These are phyloP conservation scores for Bothrops jararaca DNA, from an alignment of 2,113 vertebrate species.

Conservation along the genomic window DNA sequence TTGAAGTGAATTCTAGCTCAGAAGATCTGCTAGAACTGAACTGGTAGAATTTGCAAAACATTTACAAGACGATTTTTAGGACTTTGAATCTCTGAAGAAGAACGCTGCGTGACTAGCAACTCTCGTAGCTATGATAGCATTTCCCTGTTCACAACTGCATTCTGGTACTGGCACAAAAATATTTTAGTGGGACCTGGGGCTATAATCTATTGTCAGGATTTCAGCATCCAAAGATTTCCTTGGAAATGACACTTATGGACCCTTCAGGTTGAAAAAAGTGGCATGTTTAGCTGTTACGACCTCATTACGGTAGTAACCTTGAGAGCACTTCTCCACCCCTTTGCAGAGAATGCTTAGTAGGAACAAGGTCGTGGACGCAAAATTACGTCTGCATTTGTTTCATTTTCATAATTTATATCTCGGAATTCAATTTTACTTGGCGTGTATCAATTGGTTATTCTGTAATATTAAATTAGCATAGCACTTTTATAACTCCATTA, in stretches of 20 bases:
- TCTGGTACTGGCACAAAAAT: not conserved
- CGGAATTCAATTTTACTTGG: not conserved
- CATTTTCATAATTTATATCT: not conserved
- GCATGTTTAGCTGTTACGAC: not conserved
- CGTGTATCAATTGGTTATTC: not conserved
- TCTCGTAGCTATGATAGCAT: not conserved
- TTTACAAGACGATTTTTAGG: not conserved
- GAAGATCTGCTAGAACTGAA: not conserved
- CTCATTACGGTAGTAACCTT: not conserved
- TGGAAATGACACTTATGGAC: not conserved
- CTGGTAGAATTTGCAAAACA: not conserved
- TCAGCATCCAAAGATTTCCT: not conserved
- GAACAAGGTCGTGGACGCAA: not conserved
- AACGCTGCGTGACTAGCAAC: not conserved
- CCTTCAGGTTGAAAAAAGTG: not conserved
- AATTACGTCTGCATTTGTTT: not conserved
- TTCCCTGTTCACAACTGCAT: not conserved
- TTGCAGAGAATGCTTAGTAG: not conserved
- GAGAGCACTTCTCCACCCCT: not conserved
- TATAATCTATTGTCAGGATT: not conserved
- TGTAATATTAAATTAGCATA: not conserved
- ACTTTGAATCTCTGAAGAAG: not conserved
- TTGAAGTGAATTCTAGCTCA: not conserved
- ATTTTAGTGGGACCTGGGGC: not conserved
- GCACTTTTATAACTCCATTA: conserved; percentile 25